These are phyloP conservation scores for Pocillopora grandis DNA, from an alignment of 92 coral and sea anemone genomes.

Conservation along the genomic window DNA sequence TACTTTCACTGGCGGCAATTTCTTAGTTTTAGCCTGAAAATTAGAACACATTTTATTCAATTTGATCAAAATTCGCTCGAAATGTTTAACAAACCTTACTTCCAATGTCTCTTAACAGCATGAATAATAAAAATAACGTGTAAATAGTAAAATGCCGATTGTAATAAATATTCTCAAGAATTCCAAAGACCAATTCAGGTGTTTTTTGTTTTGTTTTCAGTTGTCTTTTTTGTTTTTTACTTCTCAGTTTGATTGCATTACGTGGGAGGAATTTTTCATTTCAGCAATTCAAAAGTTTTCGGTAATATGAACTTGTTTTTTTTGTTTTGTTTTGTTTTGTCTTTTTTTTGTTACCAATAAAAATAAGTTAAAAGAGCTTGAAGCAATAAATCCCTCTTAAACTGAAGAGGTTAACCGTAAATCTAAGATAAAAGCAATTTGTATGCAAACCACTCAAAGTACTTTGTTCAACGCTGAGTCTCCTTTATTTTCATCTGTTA, in stretches of 20 bases:
- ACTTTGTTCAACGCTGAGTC: neutral
- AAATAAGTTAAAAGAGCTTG: neutral
- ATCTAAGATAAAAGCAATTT: neutral
- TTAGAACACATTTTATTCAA: too few relatives aligned
- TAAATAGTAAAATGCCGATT: too few relatives aligned
- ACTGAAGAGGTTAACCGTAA: neutral
- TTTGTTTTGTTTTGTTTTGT: constrained; percentile 8
- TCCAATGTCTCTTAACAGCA: too few relatives aligned
- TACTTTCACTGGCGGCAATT: too few relatives aligned
- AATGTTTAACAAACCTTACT: too few relatives aligned
- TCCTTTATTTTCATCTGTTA: neutral
- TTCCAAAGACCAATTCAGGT: too few relatives aligned
- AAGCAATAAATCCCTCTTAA: neutral
- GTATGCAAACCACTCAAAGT: neutral
- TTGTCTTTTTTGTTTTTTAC: neutral
- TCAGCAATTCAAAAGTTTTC: too few relatives aligned
- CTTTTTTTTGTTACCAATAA: neutral
- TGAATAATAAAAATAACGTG: too few relatives aligned
- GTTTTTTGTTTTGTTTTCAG: too few relatives aligned
- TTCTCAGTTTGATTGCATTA: neutral
- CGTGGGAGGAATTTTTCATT: neutral
- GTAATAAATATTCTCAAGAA: too few relatives aligned
- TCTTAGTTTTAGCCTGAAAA: too few relatives aligned
- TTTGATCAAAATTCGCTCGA: too few relatives aligned
- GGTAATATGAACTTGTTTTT: neutral